These are phyloP conservation scores for Diabrotica virgifera DNA, from an alignment of 1,140 invertebrate genomes.

Conservation along the genomic window DNA sequence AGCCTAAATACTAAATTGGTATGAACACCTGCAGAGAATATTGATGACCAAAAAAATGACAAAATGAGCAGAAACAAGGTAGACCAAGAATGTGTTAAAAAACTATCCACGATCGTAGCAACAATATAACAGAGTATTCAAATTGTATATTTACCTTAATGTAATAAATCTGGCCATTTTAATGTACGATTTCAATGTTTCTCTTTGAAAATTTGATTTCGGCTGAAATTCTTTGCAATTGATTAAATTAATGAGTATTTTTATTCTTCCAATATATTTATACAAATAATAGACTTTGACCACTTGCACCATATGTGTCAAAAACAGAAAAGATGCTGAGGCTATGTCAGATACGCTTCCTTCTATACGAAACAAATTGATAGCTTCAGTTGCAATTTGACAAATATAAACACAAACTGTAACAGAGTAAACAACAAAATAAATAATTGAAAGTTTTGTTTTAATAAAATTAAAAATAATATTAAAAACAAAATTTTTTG, in stretches of 20 bases:
- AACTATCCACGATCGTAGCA: no score
- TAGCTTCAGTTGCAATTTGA: constrained; percentile 6
- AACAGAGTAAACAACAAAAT: background rate
- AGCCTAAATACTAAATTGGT: no score
- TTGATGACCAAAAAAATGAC: no score
- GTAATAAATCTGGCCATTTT: no score
- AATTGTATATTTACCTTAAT: no score
- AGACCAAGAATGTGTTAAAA: no score
- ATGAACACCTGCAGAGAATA: no score
- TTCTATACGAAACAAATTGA: constrained; percentile 16
- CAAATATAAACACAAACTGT: background rate
- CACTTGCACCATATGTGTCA: constrained; percentile 24
- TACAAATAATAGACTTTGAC: constrained; percentile 15
- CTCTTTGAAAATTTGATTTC: constrained; percentile 10
- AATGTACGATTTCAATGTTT: background rate
- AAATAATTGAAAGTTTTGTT: no score
- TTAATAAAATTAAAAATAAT: no score
- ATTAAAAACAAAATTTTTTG: no score
- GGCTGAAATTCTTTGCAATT: constrained; percentile 25
- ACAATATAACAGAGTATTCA: no score
- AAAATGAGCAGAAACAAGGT: no score
- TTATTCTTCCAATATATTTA: constrained; percentile 4
- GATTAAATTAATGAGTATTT: background rate
- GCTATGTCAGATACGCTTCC: constrained; percentile 22
- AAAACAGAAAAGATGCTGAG: constrained; percentile 19